Evolutionary conservation across 2,113 vertebrate genomes (phyloP), one percentile per base, ranked within the genome.

Genomic region (Psittacula cyanocephala): DNA sequence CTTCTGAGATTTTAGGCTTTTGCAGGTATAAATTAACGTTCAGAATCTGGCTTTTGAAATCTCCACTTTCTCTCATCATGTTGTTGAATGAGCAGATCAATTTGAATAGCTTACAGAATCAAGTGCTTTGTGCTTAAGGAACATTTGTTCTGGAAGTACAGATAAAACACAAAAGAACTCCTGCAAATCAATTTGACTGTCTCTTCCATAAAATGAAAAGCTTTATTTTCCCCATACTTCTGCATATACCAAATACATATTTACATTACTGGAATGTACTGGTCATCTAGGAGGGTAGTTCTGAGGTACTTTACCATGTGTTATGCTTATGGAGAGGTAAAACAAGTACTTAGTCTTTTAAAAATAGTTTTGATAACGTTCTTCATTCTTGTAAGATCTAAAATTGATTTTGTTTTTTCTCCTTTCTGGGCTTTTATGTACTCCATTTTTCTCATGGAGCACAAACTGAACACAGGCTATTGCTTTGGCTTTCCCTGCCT

Each of bases 331-430:
- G 57, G 33, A 59, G 11, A 8, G 2, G 19, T 69, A 13, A 53
- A 53, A 25, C 35, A 86, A 59, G 29, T 50, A 75, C 13, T 57
- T 62, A 17, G 10, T 55, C 15, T 76, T 72, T 76, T 7, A 39
- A 86, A 82, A 49, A 49, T 27, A 2, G 11, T 9, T 6, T 37
- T 63, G 14, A 4, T 79, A 63, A 44, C 5, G 1, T 57, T 62
- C 14, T 52, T 72, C 12, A 8, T 82, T 88, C 52, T 62, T 93
- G 1, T 22, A 81, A 71, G 44, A 86, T 17, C 35, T 57, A 27
- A 85, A 33, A 44, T 50, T 0, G 0, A 4, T 46, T 31, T 28
- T 50, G 3, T 6, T 49, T 35, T 57, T 53, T 37, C 4, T 46
- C 28, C 10, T 81, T 89, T 79, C 65, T 78, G 47, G 52, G 31